Conservation (phyloP, 2,113 vertebrate genomes). For the Riparia riparia region DNA sequence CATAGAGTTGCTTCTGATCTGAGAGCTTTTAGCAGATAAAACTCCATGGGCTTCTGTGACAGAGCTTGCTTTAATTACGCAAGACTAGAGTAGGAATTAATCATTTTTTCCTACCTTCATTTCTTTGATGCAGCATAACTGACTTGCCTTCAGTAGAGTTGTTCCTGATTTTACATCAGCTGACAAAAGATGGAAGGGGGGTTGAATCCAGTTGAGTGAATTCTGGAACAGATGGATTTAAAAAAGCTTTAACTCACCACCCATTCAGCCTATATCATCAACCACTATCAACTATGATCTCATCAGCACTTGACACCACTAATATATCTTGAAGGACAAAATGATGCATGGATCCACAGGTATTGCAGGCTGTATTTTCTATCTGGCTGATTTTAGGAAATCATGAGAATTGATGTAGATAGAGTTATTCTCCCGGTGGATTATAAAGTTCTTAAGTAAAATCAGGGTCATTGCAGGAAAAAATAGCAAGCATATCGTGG, state of each 20-base stretch:
- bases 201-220: not conserved
- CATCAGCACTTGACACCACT: not conserved
- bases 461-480: not conserved
- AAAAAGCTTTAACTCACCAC: conserved; percentile 6
- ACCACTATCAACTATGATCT: not conserved
- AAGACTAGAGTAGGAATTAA: not conserved
- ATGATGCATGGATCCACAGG: not conserved
- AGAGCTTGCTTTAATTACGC: not conserved
- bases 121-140: not conserved
- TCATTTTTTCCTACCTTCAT: not conserved
- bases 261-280: not conserved
- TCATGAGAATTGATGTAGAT: not conserved
- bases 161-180: not conserved
- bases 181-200: not conserved
- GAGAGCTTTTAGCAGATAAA: not conserved
- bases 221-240: conserved; percentile 33
- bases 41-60: not conserved
- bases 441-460: not conserved
- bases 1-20: not conserved
- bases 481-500: not conserved
- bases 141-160: not conserved
- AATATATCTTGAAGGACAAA: not conserved
- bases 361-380: not conserved
- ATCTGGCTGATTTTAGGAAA: not conserved
- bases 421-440: not conserved